Evolutionary conservation across 1,140 invertebrate genomes (phyloP).

Genomic region (Drosophila sucinea): DNA sequence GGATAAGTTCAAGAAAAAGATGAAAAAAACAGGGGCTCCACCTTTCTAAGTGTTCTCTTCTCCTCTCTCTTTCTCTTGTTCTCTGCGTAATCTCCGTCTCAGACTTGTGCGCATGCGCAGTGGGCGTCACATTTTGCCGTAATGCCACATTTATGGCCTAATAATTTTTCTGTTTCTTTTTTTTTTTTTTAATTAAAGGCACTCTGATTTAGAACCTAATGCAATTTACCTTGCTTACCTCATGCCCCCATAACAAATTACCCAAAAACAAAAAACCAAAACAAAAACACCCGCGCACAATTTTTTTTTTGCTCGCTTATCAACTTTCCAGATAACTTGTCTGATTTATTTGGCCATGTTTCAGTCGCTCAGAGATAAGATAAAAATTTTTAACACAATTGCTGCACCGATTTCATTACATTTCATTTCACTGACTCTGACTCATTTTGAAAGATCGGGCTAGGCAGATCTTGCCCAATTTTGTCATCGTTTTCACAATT

Average conservation of each 20-base stretch:
- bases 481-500: slow-evolving; percentile 63
- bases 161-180: slow-evolving; percentile 65
- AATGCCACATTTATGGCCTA: slow-evolving; percentile 74
- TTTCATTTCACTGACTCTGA: slow-evolving; percentile 35
- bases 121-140: slow-evolving; percentile 75
- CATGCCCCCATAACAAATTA: slow-evolving; percentile 30
- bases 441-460: slow-evolving; percentile 18
- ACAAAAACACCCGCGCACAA: neutral
- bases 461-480: slow-evolving; percentile 55
- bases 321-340: slow-evolving; percentile 50
- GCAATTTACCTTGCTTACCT: slow-evolving; percentile 49
- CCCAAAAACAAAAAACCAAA: neutral
- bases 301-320: slow-evolving; percentile 41
- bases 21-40: slow-evolving; percentile 4
- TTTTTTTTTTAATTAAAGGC: slow-evolving; percentile 46
- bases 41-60: slow-evolving; percentile 26
- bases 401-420: slow-evolving; percentile 47
- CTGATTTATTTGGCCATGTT: slow-evolving; percentile 66
- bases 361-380: slow-evolving; percentile 56
- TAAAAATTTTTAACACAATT: slow-evolving; percentile 42
- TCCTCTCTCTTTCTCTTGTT: neutral
- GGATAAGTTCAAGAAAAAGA: slow-evolving; percentile 27
- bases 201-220: slow-evolving; percentile 58
- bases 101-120: slow-evolving; percentile 73
- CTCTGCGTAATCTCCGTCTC: slow-evolving; percentile 37